These are phyloP conservation scores for Cottus gobio DNA, from an alignment of 2,113 vertebrate genomes.

Conservation along the genomic window DNA sequence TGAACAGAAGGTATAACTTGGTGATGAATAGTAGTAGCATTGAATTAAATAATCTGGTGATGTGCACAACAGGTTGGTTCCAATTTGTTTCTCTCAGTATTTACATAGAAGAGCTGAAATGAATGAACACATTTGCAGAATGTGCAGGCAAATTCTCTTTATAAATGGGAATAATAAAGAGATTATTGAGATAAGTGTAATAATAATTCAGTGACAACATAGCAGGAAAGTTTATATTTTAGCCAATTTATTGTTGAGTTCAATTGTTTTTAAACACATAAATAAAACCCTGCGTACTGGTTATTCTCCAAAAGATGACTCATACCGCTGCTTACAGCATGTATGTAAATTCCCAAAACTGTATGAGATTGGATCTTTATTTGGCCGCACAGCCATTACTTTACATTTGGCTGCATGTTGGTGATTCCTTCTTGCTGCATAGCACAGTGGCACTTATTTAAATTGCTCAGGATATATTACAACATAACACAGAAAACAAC, in stretches of 20 bases:
- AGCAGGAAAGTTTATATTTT: neutral
- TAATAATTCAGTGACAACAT: neutral
- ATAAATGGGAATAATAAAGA: too few relatives aligned
- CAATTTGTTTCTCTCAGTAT: neutral
- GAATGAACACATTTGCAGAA: neutral
- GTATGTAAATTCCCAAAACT: constrained; percentile 22
- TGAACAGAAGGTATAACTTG: neutral
- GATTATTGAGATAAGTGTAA: too few relatives aligned
- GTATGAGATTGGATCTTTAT: constrained; percentile 33
- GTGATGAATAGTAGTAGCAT: neutral
- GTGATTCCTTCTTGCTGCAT: constrained; percentile 44
- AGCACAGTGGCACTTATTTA: constrained; percentile 35
- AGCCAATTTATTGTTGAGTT: neutral
- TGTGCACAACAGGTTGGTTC: neutral
- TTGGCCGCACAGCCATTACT: constrained; percentile 33
- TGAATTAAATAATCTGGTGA: neutral
- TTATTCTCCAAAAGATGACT: constrained; percentile 30
- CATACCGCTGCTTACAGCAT: constrained; percentile 20
- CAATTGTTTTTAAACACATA: neutral
- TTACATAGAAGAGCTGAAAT: neutral
- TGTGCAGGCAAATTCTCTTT: neutral
- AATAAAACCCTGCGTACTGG: constrained; percentile 26
- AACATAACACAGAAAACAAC: constrained; percentile 20
- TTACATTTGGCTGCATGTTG: constrained; percentile 30
- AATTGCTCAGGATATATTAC: constrained; percentile 35